Evolutionary conservation across 2,113 vertebrate genomes (phyloP), one percentile per base, ranked within the genome.

Genomic region (Coracopsis vasa): DNA sequence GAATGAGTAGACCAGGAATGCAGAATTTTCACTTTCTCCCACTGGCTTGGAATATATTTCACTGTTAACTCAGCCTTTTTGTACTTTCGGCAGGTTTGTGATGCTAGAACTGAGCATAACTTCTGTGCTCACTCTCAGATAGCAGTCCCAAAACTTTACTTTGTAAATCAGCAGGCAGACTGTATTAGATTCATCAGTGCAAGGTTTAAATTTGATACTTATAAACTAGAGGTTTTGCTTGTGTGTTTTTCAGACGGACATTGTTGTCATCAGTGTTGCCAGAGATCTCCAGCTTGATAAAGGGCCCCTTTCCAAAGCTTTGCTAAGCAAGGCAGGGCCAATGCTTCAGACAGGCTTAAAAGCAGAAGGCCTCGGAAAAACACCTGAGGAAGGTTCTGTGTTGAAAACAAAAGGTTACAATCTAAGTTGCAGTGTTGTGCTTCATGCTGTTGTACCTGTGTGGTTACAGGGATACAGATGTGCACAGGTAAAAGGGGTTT

Each of bases 281-380:
- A 13, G 3, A 35, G 94, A 98, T 79, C 98, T 99, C 51, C 9
- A 11, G 2, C 98, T 99, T n/a, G 16, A 62, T 7, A 93, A 4
- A n/a, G 98, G 98, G 9, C 97, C 85, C 0, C 97, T 99, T 29
- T 98, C 98, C 66, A 87, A 24, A 31, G 98, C 98, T 60, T 93
- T 99, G 91, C 92, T 98, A 6, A 17, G 8, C 1, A 97, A 90
- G 66, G 99, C 99, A 21, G 99, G 99, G 24, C 93, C 97, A 7
- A 58, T 97, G 47, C 98, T 99, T 62, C 98, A 99, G 94, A 21
- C 2, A 5, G 61, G 94, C n/a, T 25, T 99, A 67, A 9, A 9
- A 4, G 16, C 41, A 16, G 67, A 25, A 19, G 56, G 92, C 50
- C 8, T 39, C 88, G 41, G 45, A 42, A 33, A 10, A 4, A 3